phyloP scores from a whole-genome alignment of 2,113 vertebrate genomes.

The Eolophus roseicapilla region DNA sequence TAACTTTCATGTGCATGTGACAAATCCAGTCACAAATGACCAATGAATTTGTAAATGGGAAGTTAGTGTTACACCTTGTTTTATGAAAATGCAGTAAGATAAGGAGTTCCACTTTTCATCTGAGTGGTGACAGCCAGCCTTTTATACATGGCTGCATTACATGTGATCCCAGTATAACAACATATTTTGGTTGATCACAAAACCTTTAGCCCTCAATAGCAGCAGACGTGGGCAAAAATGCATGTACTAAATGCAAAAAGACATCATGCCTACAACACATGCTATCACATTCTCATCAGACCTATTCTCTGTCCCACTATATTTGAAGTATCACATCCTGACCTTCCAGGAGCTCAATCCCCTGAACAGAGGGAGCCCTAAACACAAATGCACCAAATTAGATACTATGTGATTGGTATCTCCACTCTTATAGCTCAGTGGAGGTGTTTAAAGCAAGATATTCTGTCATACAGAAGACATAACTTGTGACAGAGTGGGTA shows the following conservation, averaged over 20 bases:
- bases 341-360: background rate
- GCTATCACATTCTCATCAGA: background rate
- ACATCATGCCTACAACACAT: rapidly evolving
- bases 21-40: background rate
- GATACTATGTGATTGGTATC: background rate
- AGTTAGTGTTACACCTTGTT: background rate
- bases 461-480: background rate
- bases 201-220: background rate
- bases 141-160: background rate
- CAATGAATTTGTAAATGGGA: background rate
- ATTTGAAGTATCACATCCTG: background rate
- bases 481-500: background rate
- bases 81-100: background rate
- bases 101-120: background rate
- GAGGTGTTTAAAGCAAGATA: background rate
- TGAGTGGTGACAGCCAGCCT: background rate
- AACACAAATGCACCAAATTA: background rate
- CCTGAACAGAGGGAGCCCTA: background rate
- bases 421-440: background rate
- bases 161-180: background rate
- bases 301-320: background rate
- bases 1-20: background rate
- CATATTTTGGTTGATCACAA: background rate
- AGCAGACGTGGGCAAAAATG: background rate
- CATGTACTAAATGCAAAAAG: background rate